These are phyloP conservation scores for Drosophila kepulauana DNA, from an alignment of 1,140 invertebrate genomes.

Conservation along the genomic window DNA sequence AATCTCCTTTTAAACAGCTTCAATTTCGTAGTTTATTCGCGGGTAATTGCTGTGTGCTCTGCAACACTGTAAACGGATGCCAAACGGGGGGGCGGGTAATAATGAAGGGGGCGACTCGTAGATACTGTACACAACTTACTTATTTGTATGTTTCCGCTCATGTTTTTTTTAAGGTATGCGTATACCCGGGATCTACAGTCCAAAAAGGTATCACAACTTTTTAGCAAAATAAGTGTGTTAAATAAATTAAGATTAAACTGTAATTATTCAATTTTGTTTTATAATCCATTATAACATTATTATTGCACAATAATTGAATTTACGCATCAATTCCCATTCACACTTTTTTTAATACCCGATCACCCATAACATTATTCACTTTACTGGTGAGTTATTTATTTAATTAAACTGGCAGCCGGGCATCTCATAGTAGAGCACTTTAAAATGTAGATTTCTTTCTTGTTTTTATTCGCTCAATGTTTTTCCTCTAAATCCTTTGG, in stretches of 20 bases:
- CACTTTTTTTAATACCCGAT: too few species aligned
- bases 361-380: too few species aligned
- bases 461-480: conserved; percentile 22
- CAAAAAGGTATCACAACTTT: background rate
- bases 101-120: conserved; percentile 6
- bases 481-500: conserved; percentile 27
- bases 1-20: conserved; percentile 40
- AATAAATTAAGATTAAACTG: too few species aligned
- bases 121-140: conserved; percentile 2
- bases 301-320: too few species aligned
- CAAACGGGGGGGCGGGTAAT: background rate
- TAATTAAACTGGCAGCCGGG: background rate
- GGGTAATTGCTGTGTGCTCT: conserved; percentile 50
- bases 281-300: too few species aligned
- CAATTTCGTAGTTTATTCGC: conserved; percentile 46
- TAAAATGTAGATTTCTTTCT: background rate
- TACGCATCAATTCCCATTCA: too few species aligned
- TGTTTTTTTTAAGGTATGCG: background rate
- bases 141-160: conserved; percentile 17
- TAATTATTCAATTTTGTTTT: too few species aligned
- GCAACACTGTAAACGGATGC: conserved; percentile 27
- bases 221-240: too few species aligned
- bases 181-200: background rate
- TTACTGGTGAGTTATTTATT: background rate
- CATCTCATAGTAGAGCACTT: background rate